Percentiles rank a stretch among this genome's conserved stretches.
Conservation (phyloP, 92 coral and sea anemone species). For the Pocillopora grandis region DNA sequence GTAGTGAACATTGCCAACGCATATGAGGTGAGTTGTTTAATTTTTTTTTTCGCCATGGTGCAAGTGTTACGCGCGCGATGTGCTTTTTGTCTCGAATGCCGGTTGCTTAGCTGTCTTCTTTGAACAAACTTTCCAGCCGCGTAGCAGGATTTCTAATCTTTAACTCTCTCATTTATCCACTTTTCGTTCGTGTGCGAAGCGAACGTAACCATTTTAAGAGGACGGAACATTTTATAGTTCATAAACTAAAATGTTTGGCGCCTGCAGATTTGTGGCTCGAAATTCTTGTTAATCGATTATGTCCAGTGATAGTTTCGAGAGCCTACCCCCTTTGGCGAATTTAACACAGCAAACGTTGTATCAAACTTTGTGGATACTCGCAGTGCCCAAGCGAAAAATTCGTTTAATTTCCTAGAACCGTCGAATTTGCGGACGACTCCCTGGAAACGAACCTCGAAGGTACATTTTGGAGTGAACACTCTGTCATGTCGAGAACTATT, state of each 20-base stretch:
- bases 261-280: slow-evolving; percentile 4
- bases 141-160: background rate
- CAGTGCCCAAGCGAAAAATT: slow-evolving; percentile 11
- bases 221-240: slow-evolving; percentile 24
- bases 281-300: slow-evolving; percentile 45
- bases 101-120: slow-evolving; percentile 13
- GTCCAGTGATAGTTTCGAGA: slow-evolving; percentile 26
- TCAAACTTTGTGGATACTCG: slow-evolving; percentile 11
- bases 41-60: slow-evolving; percentile 3
- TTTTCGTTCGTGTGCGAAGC: slow-evolving; percentile 5
- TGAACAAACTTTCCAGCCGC: background rate
- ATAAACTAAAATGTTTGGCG: slow-evolving; percentile 34
- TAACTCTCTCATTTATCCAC: background rate
- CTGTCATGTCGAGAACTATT: slow-evolving; percentile 2
- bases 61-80: background rate
- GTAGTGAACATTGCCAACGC: slow-evolving; percentile 97
- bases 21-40: slow-evolving; percentile 75
- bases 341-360: slow-evolving; percentile 34
- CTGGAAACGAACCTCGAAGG: slow-evolving; percentile 26
- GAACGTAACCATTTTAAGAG: background rate
- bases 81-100: background rate
- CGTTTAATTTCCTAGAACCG: slow-evolving; percentile 33
- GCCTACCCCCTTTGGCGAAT: slow-evolving; percentile 32
- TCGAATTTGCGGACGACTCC: slow-evolving; percentile 41
- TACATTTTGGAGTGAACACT: background rate